Evolutionary conservation across 30 jellyfish, hydroid and myxozoan genomes (phyloP).

Genomic region (Mastigias papua): DNA sequence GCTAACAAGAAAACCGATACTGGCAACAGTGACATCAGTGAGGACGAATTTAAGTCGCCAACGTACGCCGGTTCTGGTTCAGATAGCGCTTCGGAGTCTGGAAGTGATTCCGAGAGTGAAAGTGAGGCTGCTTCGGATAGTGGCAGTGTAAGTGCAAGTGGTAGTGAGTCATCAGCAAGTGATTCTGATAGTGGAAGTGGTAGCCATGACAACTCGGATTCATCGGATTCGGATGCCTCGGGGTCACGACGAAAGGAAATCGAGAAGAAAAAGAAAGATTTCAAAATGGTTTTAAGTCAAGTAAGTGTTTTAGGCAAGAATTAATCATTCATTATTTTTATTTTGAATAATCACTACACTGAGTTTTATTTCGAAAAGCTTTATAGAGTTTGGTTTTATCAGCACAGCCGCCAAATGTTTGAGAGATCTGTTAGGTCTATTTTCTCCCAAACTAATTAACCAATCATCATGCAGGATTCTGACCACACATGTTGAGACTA

Average conservation of each 20-base stretch:
- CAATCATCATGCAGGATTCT: too few species aligned
- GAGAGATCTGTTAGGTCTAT: too few species aligned
- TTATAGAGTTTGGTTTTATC: too few species aligned
- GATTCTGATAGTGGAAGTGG: conserved; percentile 33
- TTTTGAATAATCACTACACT: too few species aligned
- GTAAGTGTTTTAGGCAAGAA: conserved; percentile 5
- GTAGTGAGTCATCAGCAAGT: conserved; percentile 23
- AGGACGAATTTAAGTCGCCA: conserved; percentile 89
- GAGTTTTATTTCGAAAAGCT: too few species aligned
- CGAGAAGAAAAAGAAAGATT: conserved; percentile 60
- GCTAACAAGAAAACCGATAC: background rate
- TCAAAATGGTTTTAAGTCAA: conserved; percentile 58
- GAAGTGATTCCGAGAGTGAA: conserved; percentile 58
- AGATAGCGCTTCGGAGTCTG: conserved; percentile 80
- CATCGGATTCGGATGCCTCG: conserved; percentile 47
- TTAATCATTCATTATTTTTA: background rate
- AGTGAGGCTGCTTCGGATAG: conserved; percentile 51
- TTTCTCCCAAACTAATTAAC: too few species aligned
- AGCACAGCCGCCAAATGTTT: too few species aligned
- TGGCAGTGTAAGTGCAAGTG: conserved; percentile 76
- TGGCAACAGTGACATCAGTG: conserved; percentile 62
- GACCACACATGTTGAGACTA: too few species aligned
- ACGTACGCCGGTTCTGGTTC: conserved; percentile 75
- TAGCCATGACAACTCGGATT: conserved; percentile 44
- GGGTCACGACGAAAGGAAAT: conserved; percentile 53